Conservation (phyloP, 2,113 vertebrate genomes). For the Arizona elegans region DNA sequence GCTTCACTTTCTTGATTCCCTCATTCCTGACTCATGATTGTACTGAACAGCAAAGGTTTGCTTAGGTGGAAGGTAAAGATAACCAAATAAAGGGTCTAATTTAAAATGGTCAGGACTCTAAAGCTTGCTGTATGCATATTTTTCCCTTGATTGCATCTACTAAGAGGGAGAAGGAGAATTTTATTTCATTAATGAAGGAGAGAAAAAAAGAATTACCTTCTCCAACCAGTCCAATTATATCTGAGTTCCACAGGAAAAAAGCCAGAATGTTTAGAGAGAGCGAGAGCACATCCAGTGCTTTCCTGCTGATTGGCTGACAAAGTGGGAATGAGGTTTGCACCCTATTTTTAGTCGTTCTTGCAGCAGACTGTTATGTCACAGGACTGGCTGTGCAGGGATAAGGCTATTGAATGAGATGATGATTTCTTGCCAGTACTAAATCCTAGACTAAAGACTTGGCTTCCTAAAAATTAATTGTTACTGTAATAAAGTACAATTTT, state of each 20-base stretch:
- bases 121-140: background rate
- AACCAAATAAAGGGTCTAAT: rapidly evolving
- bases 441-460: rapidly evolving
- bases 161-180: background rate
- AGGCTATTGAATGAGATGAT: background rate
- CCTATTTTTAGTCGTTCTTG: constrained; percentile 62
- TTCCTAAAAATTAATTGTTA: background rate
- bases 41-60: rapidly evolving
- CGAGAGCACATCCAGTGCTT: background rate
- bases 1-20: background rate
- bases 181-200: background rate
- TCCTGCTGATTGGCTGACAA: constrained; percentile 23
- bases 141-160: background rate
- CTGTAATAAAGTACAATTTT: background rate
- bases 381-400: constrained; percentile 37
- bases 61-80: background rate
- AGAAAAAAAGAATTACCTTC: background rate
- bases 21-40: no score
- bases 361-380: constrained; percentile 38
- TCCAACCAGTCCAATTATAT: background rate
- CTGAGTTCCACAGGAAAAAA: constrained; percentile 24
- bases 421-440: background rate
- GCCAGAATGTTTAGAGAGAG: background rate
- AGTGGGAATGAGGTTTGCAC: constrained; percentile 47
- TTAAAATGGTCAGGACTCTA: background rate